Percentiles rank a stretch among this genome's conserved stretches.
Evolutionary conservation across 2,797 vertebrate species (phyloP).

Genomic region (Megalops cyprinoides): DNA sequence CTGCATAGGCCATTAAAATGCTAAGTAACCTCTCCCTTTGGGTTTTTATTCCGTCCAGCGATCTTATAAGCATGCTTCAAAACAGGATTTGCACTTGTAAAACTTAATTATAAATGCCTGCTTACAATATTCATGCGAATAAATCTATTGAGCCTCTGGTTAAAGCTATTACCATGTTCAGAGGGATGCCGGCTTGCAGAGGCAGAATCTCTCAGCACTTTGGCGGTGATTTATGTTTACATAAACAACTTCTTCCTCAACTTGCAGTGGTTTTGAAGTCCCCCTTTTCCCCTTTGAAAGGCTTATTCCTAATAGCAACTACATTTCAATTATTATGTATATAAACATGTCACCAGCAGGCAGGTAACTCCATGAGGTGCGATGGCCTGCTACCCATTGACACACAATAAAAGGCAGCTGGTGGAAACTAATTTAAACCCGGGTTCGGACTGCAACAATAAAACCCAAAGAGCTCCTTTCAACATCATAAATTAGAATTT

Average conservation of each 20-base stretch:
- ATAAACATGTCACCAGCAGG: background rate
- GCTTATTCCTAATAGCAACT: conserved; percentile 37
- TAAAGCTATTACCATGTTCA: conserved; percentile 63
- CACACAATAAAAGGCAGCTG: conserved; percentile 40
- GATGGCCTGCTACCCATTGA: conserved; percentile 33
- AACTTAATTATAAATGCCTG: conserved; percentile 75
- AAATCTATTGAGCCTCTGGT: conserved; percentile 60
- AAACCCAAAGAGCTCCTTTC: conserved; percentile 46
- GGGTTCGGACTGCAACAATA: conserved; percentile 34
- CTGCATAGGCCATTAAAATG: conserved; percentile 73
- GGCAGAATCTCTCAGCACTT: conserved; percentile 59
- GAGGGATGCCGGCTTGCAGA: conserved; percentile 33
- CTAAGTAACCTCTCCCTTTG: conserved; percentile 74
- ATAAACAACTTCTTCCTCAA: conserved; percentile 56
- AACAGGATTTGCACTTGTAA: conserved; percentile 76
- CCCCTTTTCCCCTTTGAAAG: conserved; percentile 30
- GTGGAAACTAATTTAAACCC: conserved; percentile 45
- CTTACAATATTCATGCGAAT: conserved; percentile 64
- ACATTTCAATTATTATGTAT: conserved; percentile 40
- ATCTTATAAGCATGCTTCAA: conserved; percentile 71
- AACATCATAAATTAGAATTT: conserved; percentile 52
- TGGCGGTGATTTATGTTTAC: conserved; percentile 69
- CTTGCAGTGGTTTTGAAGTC: conserved; percentile 37
- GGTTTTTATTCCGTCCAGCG: conserved; percentile 62
- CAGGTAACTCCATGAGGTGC: background rate